Evolutionary conservation across 2,113 vertebrate species (phyloP), one percentile per base, ranked within the genome.

Genomic region (Tragelaphus strepsiceros): DNA sequence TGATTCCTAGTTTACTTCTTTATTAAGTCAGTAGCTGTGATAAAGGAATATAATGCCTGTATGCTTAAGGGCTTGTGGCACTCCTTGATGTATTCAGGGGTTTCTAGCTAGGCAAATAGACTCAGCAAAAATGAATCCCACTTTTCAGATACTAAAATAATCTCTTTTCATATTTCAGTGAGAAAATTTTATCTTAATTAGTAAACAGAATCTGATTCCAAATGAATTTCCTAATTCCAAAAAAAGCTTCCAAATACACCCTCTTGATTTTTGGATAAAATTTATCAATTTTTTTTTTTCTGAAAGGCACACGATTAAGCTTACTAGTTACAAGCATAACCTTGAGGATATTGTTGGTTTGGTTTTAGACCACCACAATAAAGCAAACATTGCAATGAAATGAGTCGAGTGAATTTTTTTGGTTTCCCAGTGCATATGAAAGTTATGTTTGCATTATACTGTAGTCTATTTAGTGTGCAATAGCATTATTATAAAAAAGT

Each of bases 91-190:
- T 32, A 19, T 67, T 64, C 86, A 11, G 43, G 24, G 12, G 35
- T 97, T 97, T 94, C 61, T 51, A 87, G 67, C 84, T 43, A 92
- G 80, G 15, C 80, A 67, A 46, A 87, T 80, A 54, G 35, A 82
- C 51, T 62, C 43, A 35, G 56, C 49, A 59, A 93, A 96, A 97
- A 94, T 64, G 46, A 85, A 90, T 83, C 32, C 13, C 26, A 80
- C n/a, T 51, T 83, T 97, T 78, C 22, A 84, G 89, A 96, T 92
- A 85, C 74, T 35, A 88, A 82, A 90, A 82, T 92, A 91, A 58
- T 59, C 32, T 59, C 39, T 93, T 85, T 51, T 88, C 71, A 78
- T 87, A 78, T 59, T 94, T 96, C 43, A 26, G 2, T 54, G 35
- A 96, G 86, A 86, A 87, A 14, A 59, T 89, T 89, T 89, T 51